Conservation (phyloP, 2,888 invertebrate genomes). For the Xanthorhoe spadicearia region DNA sequence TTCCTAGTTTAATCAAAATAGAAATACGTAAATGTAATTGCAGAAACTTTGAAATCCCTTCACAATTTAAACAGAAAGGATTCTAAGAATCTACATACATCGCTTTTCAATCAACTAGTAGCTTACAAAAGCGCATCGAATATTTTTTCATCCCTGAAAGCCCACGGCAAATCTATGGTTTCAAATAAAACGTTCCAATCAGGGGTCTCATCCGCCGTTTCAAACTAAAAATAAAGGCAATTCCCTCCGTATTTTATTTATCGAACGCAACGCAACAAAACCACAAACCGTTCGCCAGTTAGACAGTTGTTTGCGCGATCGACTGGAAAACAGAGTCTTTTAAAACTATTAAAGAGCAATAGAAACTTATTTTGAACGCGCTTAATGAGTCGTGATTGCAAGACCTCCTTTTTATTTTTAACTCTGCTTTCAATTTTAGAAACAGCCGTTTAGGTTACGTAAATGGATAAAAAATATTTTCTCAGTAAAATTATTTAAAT, state of each 20-base stretch:
- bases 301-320: constrained; percentile 40
- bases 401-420: constrained; percentile 2
- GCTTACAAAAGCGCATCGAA: not conserved
- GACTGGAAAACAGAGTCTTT: constrained; percentile 32
- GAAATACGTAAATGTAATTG: too few species aligned
- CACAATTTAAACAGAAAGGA: too few species aligned
- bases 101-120: not conserved
- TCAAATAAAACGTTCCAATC: constrained; percentile 12
- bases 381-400: not conserved
- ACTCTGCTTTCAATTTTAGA: not conserved
- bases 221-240: constrained; percentile 13
- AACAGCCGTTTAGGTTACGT: not conserved
- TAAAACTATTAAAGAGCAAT: constrained; percentile 31
- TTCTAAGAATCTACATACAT: not conserved
- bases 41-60: too few species aligned
- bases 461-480: too few species aligned
- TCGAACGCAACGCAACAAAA: constrained; percentile 21
- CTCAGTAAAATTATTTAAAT: too few species aligned
- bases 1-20: too few species aligned
- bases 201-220: constrained; percentile 8
- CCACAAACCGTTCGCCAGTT: constrained; percentile 35
- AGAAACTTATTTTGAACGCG: constrained; percentile 7
- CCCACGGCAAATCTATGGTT: not conserved
- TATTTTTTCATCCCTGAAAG: not conserved
- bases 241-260: constrained; percentile 20